Evolutionary conservation across 2,888 invertebrate genomes (phyloP).

Genomic region (Macrophya alboannulata): DNA sequence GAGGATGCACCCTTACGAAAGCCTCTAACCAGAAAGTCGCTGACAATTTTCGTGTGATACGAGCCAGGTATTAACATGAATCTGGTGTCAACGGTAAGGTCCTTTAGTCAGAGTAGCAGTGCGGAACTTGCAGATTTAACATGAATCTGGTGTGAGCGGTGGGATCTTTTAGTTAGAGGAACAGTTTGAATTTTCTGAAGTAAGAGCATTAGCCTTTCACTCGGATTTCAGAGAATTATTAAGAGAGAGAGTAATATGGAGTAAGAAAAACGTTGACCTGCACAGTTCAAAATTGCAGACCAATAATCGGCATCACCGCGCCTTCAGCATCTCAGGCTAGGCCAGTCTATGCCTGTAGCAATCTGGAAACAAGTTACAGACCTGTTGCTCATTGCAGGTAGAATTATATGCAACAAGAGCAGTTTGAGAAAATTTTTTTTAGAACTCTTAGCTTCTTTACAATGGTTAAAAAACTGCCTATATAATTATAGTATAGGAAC

Average conservation of each 20-base stretch:
- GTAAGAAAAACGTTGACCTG: background rate
- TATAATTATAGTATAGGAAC: background rate
- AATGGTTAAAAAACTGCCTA: background rate
- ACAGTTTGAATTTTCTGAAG: background rate
- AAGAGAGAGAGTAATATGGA: background rate
- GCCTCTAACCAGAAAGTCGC: background rate
- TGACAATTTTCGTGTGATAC: background rate
- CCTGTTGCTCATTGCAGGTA: slow-evolving; percentile 47
- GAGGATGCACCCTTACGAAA: background rate
- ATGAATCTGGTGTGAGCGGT: background rate
- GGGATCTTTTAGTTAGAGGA: background rate
- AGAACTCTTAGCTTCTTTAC: background rate
- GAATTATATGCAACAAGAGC: slow-evolving; percentile 8
- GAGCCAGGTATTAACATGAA: background rate
- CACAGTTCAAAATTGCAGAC: background rate
- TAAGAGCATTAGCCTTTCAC: background rate
- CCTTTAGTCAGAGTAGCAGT: background rate
- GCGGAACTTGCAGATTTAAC: background rate
- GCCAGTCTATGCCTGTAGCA: slow-evolving; percentile 6
- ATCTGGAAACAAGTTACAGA: slow-evolving; percentile 35
- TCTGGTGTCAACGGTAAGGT: background rate
- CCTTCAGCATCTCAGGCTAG: slow-evolving; percentile 23
- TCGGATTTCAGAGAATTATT: background rate
- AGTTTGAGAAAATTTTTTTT: background rate
- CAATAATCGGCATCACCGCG: background rate